A percentile compares a stretch with the other conserved stretches of the same genome.
These are phyloP conservation scores for Cercopithecus hamlyni DNA, from an alignment of 2,797 vertebrate species.

Conservation along the genomic window DNA sequence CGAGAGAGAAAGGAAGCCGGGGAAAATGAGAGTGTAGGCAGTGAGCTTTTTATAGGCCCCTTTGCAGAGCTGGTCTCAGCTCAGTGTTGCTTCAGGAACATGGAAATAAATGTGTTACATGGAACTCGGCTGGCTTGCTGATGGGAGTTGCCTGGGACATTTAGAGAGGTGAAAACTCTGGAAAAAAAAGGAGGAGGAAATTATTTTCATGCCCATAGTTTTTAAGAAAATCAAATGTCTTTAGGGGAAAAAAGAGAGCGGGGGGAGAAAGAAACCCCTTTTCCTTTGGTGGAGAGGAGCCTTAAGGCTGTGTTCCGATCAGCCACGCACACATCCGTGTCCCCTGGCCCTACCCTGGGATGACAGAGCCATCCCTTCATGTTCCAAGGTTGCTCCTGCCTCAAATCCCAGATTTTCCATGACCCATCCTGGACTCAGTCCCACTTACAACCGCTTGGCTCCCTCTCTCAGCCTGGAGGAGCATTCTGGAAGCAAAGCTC, in stretches of 20 bases:
- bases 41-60: conserved; percentile 46
- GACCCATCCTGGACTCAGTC: conserved; percentile 39
- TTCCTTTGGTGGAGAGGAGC: background rate
- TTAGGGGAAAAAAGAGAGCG: background rate
- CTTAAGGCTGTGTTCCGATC: background rate
- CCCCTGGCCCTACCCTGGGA: background rate
- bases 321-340: background rate
- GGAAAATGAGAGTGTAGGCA: background rate
- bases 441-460: conserved; percentile 60
- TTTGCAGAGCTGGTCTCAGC: background rate
- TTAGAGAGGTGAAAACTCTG: background rate
- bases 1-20: background rate
- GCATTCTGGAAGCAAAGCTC: background rate
- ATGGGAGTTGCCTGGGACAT: background rate
- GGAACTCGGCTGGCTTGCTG: background rate
- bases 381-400: background rate
- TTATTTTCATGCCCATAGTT: background rate
- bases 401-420: conserved; percentile 59
- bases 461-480: background rate
- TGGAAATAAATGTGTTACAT: conserved; percentile 14
- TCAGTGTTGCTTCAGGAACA: background rate
- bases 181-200: background rate
- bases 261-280: background rate
- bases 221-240: conserved; percentile 19
- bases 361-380: background rate